Base-by-base conservation (phyloP, 1,140 invertebrate genomes). In the Drosophila neocordata region DNA sequence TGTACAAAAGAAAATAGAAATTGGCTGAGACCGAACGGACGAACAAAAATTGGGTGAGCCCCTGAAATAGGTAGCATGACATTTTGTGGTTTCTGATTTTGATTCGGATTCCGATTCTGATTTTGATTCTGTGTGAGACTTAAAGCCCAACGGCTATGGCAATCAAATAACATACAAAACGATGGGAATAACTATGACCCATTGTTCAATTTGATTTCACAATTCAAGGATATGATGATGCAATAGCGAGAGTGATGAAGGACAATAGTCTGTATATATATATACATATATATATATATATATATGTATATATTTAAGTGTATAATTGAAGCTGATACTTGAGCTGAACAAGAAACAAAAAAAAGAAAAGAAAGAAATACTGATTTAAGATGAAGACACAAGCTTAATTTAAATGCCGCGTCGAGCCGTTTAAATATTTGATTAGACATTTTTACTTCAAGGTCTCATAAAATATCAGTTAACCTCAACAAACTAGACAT, bases 1-100 rank as follows among this genome's bases (percentile, higher is more conserved):
- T 73, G 77, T 44, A 87, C 70, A 81, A 85, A 87, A 76, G 79
- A 85, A 80, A 87, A 87, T 2, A 82, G 65, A 82, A 87, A 82
- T 85, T 75, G 63, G 70, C 56, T 55, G 48, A 22, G 13, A 37
- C 22, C 44, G 31, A 51, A 27, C 34, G 61, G 31, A 59, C 35
- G 38, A 59, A 56, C 34, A n/a, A 37, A 57, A 65, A 64, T 59
- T 67, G 66, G 44, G 37, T 38, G 20, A 20, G 41, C 37, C 58
- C 37, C 58, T 44, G 58, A 84, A 76, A 71, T 87, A 85, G 74
- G 82, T 85, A 78, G 13, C 74, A 73, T 81, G 74, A 65, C 73
- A 81, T 81, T 78, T 85, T 85, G 81, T 66, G 81, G 82, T 78
- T 67, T 63, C 60, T 69, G 73, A 81, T 75, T 85, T 77, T 66